These are phyloP conservation scores for Limnephilus auricula DNA, from an alignment of 2,888 invertebrate genomes.

Conservation along the genomic window DNA sequence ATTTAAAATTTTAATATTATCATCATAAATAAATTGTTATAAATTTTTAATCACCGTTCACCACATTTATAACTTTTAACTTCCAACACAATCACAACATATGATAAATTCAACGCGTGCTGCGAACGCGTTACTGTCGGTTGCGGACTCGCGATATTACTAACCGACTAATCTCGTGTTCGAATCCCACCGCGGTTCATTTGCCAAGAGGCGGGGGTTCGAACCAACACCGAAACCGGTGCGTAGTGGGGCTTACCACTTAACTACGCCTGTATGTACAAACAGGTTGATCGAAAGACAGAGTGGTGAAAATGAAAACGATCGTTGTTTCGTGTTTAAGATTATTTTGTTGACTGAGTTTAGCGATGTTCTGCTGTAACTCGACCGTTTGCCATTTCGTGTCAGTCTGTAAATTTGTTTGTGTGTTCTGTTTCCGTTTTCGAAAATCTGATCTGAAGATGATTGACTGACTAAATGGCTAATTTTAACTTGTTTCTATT, in stretches of 20 bases:
- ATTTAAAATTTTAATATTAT: too few species aligned
- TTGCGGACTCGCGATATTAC: background rate
- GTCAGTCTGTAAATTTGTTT: too few species aligned
- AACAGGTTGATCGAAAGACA: background rate
- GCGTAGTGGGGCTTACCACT: background rate
- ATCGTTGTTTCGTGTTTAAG: background rate
- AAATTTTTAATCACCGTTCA: background rate
- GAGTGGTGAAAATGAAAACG: background rate
- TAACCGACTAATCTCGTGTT: background rate
- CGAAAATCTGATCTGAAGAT: too few species aligned
- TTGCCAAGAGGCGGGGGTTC: background rate
- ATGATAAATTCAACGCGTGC: background rate
- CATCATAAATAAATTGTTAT: background rate
- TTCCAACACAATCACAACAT: background rate
- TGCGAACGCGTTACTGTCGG: background rate
- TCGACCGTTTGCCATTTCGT: too few species aligned
- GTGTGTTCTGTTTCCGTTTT: too few species aligned
- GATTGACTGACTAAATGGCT: too few species aligned
- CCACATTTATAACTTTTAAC: background rate
- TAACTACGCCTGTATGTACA: background rate
- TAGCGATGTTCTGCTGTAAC: too few species aligned
- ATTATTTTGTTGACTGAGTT: too few species aligned
- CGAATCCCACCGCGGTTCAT: constrained; percentile 13
- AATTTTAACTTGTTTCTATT: too few species aligned
- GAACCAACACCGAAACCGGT: background rate